phyloP scores from a whole-genome alignment of 2,113 vertebrate species.

The Corythornis cristatus region DNA sequence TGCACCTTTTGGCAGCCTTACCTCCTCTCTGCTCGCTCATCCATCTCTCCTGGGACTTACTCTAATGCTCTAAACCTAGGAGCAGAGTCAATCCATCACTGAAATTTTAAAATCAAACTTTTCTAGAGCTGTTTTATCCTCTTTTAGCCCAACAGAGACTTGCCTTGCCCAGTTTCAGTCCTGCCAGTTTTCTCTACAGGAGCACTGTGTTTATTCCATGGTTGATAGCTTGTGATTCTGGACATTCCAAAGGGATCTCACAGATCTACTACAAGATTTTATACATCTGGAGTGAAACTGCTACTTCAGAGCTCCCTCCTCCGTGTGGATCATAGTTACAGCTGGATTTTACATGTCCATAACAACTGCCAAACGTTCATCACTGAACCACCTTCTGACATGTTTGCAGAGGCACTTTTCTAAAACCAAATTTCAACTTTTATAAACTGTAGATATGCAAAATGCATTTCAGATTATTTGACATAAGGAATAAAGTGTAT shows the following conservation, averaged over 20 bases:
- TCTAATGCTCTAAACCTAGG: background rate
- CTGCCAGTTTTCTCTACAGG: background rate
- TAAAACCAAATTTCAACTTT: background rate
- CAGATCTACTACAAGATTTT: background rate
- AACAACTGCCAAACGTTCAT: background rate
- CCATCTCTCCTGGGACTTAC: conserved; percentile 40
- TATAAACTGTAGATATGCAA: background rate
- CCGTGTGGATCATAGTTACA: background rate
- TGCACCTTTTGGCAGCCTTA: conserved; percentile 53
- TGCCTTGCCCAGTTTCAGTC: background rate
- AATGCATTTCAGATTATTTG: background rate
- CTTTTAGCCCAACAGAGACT: background rate
- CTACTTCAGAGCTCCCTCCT: background rate
- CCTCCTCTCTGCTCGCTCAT: conserved; percentile 48
- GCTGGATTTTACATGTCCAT: background rate
- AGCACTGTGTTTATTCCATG: background rate
- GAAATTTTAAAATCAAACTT: conserved; percentile 27
- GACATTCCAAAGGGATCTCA: background rate
- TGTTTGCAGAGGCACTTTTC: background rate
- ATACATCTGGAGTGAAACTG: background rate
- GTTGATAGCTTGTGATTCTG: background rate
- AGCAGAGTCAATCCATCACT: conserved; percentile 37
- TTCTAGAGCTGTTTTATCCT: background rate
- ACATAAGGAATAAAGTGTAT: background rate
- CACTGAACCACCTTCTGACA: fast-evolving